Conservation (phyloP, 2,888 invertebrate genomes). For the Trichacis sp. region DNA sequence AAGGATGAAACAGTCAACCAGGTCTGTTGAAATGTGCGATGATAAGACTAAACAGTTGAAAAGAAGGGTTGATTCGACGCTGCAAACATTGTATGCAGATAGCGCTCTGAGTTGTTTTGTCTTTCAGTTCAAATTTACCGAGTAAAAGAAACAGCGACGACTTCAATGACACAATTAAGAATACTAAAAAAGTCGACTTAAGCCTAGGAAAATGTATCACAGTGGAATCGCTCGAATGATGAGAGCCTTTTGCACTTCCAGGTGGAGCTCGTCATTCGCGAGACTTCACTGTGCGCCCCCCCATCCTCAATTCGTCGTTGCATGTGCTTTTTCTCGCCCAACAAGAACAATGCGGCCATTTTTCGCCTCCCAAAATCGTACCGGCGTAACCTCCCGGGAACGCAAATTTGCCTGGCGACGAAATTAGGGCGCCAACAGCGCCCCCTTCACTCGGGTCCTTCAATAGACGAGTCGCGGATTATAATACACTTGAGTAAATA, state of each 20-base stretch:
- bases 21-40: no score
- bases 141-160: conserved; percentile 47
- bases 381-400: no score
- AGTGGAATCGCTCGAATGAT: conserved; percentile 8
- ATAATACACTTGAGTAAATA: conserved; percentile 21
- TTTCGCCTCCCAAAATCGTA: no score
- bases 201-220: conserved; percentile 25
- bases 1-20: no score
- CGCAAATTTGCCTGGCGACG: no score
- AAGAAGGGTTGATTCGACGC: no score
- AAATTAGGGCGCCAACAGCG: no score
- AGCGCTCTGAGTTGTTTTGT: no score
- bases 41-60: no score
- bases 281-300: neutral
- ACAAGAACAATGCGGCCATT: neutral
- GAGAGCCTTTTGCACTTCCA: conserved; percentile 1
- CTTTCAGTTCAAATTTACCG: no score
- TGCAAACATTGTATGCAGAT: no score
- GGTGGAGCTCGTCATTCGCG: conserved; percentile 9
- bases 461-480: conserved; percentile 12
- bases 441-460: neutral
- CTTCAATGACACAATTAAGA: conserved; percentile 62
- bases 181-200: conserved; percentile 50
- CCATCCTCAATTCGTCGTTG: neutral
- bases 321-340: neutral